These are phyloP conservation scores for Capromys pilorides DNA, from an alignment of 2,797 vertebrate genomes.

Conservation along the genomic window DNA sequence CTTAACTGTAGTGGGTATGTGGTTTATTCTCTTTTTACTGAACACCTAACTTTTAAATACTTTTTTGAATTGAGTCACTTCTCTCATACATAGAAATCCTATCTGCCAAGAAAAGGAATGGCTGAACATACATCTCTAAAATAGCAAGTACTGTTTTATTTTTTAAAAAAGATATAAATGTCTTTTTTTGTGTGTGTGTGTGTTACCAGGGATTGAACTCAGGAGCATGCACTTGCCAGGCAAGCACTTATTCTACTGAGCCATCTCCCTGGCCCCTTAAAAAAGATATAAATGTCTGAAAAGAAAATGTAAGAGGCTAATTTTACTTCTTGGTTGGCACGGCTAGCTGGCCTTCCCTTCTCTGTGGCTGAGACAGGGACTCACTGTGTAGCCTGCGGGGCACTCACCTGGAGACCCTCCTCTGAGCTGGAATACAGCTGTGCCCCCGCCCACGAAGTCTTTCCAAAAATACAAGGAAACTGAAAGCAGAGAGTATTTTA, in stretches of 20 bases:
- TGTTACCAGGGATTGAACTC: no score
- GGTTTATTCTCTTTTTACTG: conserved; percentile 3
- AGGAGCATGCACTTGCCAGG: no score
- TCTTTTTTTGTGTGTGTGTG: no score
- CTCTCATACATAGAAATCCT: background rate
- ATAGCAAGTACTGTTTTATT: background rate
- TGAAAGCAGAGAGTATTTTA: conserved; percentile 12
- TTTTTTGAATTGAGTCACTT: conserved; percentile 17
- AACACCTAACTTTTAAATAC: background rate
- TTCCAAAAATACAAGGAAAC: conserved; percentile 43
- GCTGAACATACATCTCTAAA: background rate
- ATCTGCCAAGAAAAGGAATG: conserved; percentile 38
- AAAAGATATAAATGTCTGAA: background rate
- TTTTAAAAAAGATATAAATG: no score
- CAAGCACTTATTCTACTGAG: no score
- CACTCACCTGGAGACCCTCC: background rate
- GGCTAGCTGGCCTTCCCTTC: background rate
- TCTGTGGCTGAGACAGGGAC: background rate
- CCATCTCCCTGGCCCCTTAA: no score
- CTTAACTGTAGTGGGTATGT: background rate
- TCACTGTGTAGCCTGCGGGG: background rate
- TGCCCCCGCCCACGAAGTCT: background rate
- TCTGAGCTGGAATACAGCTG: background rate
- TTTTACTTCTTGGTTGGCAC: background rate
- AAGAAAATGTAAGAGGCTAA: background rate